phyloP scores from a whole-genome alignment of 2,797 vertebrate species.

The Cryptoprocta ferox region DNA sequence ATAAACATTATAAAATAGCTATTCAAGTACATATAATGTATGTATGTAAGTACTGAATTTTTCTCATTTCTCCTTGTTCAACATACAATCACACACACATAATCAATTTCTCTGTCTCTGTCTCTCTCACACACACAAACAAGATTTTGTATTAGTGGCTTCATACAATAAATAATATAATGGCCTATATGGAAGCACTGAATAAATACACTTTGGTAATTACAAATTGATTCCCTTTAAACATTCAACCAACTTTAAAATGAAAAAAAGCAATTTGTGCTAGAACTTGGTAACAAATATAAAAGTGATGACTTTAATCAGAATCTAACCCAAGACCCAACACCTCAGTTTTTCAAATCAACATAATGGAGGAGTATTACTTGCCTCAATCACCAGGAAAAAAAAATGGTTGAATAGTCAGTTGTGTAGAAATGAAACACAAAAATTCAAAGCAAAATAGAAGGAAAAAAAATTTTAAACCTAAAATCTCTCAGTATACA shows the following conservation, averaged over 20 bases:
- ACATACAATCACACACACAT: neutral
- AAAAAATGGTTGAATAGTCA: neutral
- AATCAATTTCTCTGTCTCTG: neutral
- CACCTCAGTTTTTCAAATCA: neutral
- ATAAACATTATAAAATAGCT: neutral
- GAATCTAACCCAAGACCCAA: constrained; percentile 5
- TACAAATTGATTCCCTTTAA: constrained; percentile 49
- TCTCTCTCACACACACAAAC: neutral
- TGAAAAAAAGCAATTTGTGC: neutral
- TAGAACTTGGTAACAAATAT: constrained; percentile 34
- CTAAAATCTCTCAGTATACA: neutral
- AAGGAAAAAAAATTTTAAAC: neutral
- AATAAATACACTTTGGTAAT: neutral
- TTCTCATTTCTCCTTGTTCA: neutral
- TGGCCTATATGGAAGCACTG: neutral
- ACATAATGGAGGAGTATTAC: neutral
- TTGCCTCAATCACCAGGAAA: neutral
- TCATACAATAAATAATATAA: neutral
- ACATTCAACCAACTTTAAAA: neutral
- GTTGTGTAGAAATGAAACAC: neutral
- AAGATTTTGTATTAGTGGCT: neutral
- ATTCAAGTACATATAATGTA: neutral
- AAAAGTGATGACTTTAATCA: neutral
- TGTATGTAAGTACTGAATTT: neutral
- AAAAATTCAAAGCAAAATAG: neutral